Evolutionary conservation across 2,888 invertebrate species (phyloP).

Genomic region (Ctenicera cuprea): DNA sequence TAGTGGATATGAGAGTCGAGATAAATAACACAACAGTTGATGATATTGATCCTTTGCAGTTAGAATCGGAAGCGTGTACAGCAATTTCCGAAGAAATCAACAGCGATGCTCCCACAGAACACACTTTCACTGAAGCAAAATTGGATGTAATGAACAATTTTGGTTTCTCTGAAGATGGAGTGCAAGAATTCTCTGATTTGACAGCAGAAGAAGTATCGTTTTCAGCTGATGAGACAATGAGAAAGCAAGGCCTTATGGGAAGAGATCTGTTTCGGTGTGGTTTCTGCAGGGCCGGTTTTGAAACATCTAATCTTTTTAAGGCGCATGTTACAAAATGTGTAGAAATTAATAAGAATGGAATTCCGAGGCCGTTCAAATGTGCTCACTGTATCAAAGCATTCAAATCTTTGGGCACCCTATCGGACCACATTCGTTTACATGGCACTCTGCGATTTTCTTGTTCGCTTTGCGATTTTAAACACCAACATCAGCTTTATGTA

Average conservation of each 20-base stretch:
- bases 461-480: slow-evolving; percentile 74
- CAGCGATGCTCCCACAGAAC: not conserved
- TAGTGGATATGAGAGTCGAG: not conserved
- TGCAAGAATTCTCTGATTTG: slow-evolving; percentile 38
- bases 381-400: slow-evolving; percentile 73
- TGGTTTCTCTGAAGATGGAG: slow-evolving; percentile 3
- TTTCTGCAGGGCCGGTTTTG: slow-evolving; percentile 70
- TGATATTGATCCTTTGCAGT: slow-evolving; percentile 48
- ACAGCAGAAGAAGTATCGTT: slow-evolving; percentile 25
- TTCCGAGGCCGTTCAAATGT: slow-evolving; percentile 71
- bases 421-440: slow-evolving; percentile 78
- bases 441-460: slow-evolving; percentile 77
- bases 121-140: not conserved
- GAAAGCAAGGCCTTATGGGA: slow-evolving; percentile 65
- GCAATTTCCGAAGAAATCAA: not conserved
- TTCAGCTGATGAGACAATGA: not conserved
- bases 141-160: not conserved
- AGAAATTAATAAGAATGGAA: slow-evolving; percentile 52
- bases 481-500: slow-evolving; percentile 62
- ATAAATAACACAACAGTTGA: not conserved
- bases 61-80: slow-evolving; percentile 29
- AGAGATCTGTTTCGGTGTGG: slow-evolving; percentile 75
- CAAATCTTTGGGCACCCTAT: slow-evolving; percentile 71
- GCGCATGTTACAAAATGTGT: slow-evolving; percentile 67
- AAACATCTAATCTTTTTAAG: slow-evolving; percentile 68